Evolutionary conservation across 2,888 invertebrate species (phyloP), one percentile per base, ranked within the genome.

Genomic region (Yponomeuta cagnagella): DNA sequence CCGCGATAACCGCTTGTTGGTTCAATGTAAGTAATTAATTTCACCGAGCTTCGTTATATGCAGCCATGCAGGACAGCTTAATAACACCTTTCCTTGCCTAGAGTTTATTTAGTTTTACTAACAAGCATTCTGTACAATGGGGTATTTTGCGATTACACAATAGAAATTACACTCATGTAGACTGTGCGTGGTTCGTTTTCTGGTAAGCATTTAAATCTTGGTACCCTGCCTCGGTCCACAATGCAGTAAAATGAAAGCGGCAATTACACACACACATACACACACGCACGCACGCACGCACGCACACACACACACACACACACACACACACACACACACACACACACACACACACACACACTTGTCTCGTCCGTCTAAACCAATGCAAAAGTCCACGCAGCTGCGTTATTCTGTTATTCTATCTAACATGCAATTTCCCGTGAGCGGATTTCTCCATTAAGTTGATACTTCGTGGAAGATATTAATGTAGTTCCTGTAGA

Each of bases 1-100:
- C 84, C 85, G 82, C 85, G 77, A 81, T 82, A 81, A 82, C 83
- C 79, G 85, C 85, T 84, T 84, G 87, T 87, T 85, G 83, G 82
- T 83, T 82, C 82, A 82, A 82, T 84, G 85, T 80, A 76, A 81
- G 82, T 86, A 87, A 88, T 88, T 89, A 88, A 88, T 87, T 86
- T 83, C 77, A 84, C 84, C 77, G 78, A 83, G 82, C 82, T 83
- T 84, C 81, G 80, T 84, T 84, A 79, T 67, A 71, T 68, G 71
- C 72, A 71, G 70, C 67, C 73, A 71, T 72, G 70, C 69, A 71
- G 72, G 74, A 77, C 76, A 74, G 73, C 75, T 77, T 76, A 78
- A 75, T 76, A 75, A 75, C 74, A 73, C 72, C 72, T 72, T 72
- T 69, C 68, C 72, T 72, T 72, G 72, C 72, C 72, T 71, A 71